A percentile compares a stretch with the other conserved stretches of the same genome.
Evolutionary conservation across 2,113 vertebrate genomes (phyloP).

Genomic region (Elgaria multicarinata): DNA sequence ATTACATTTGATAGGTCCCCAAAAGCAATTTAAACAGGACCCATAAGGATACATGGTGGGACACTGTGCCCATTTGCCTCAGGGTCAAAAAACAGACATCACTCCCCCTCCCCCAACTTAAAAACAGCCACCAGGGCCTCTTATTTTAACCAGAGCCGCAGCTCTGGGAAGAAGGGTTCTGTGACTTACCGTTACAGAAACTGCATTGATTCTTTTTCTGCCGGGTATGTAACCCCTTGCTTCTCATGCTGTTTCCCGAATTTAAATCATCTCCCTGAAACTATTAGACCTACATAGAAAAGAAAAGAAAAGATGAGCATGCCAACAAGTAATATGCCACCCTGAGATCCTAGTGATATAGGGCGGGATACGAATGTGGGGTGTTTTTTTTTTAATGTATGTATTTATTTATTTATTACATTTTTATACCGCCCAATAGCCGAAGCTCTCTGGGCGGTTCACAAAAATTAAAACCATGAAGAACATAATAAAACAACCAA

Average conservation of each 20-base stretch:
- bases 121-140: neutral
- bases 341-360: too few species aligned
- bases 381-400: too few species aligned
- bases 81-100: neutral
- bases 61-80: neutral
- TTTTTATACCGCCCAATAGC: too few species aligned
- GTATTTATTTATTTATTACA: too few species aligned
- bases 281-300: neutral
- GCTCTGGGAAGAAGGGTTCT: neutral
- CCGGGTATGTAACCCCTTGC: neutral
- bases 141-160: neutral
- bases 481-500: too few species aligned
- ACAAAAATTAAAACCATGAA: too few species aligned
- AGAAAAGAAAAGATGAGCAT: neutral
- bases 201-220: too few species aligned
- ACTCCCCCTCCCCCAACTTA: neutral
- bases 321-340: neutral
- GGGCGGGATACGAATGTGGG: too few species aligned
- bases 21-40: too few species aligned
- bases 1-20: neutral
- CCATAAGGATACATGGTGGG: neutral
- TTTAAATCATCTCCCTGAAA: neutral
- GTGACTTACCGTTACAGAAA: too few species aligned
- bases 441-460: too few species aligned
- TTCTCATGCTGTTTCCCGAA: neutral